Percentiles rank a stretch among this genome's conserved stretches.
These are phyloP conservation scores for Chionomys nivalis DNA, from an alignment of 2,113 vertebrate species.

Conservation along the genomic window DNA sequence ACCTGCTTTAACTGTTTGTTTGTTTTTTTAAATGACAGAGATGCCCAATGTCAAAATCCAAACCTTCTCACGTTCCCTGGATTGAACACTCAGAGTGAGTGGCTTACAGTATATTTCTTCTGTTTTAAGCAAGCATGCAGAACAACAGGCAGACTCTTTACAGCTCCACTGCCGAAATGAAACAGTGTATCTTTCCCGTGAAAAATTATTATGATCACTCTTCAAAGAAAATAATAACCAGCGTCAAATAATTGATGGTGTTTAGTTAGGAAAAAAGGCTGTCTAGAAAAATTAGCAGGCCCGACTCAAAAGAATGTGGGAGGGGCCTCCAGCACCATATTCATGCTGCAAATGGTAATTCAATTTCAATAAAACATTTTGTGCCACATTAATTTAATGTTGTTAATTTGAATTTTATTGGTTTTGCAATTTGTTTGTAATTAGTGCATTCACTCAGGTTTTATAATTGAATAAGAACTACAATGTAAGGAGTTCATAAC, in stretches of 20 bases:
- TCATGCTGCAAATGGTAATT: background rate
- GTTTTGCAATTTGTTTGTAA: slow-evolving; percentile 64
- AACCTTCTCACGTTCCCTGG: background rate
- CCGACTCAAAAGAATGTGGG: background rate
- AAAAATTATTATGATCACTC: slow-evolving; percentile 34
- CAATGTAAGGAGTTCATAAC: background rate
- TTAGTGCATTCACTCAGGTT: slow-evolving; percentile 39
- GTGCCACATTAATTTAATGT: slow-evolving; percentile 46
- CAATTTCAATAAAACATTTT: slow-evolving; percentile 35
- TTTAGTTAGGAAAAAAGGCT: slow-evolving; percentile 27
- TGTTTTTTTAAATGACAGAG: background rate
- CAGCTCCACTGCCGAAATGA: background rate
- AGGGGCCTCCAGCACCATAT: background rate
- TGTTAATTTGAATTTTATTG: slow-evolving; percentile 64
- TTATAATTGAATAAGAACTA: slow-evolving; percentile 64
- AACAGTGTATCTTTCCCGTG: background rate
- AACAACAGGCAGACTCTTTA: slow-evolving; percentile 7
- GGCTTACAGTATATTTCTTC: background rate
- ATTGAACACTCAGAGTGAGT: background rate
- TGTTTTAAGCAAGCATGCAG: background rate
- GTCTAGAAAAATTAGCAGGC: background rate
- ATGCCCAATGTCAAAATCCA: background rate
- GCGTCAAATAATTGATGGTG: background rate
- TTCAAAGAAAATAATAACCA: slow-evolving; percentile 20
- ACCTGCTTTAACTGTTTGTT: background rate